phyloP scores from a whole-genome alignment of 2,797 vertebrate species.

The Molossus alvarezi region DNA sequence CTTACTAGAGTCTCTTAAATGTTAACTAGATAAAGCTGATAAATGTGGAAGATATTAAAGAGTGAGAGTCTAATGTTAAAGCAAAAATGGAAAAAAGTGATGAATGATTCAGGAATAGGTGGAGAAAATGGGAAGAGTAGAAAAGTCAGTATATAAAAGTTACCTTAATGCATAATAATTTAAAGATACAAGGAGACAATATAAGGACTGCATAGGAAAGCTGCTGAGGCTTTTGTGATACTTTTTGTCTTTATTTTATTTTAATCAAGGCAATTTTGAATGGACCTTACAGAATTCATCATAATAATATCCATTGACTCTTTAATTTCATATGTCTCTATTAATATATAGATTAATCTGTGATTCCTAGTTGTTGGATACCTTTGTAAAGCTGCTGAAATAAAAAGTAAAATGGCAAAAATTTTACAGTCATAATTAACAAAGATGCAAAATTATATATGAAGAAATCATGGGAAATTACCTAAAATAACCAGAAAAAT shows the following conservation, averaged over 20 bases:
- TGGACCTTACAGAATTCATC: not conserved
- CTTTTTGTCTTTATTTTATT: not conserved
- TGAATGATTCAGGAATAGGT: not conserved
- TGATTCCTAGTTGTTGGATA: not conserved
- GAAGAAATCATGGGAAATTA: not conserved
- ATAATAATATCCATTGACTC: not conserved
- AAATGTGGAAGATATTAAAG: not conserved
- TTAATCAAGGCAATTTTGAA: not conserved
- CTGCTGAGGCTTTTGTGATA: not conserved
- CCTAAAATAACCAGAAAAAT: conserved; percentile 29
- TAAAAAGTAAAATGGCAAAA: not conserved
- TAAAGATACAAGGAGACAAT: not conserved
- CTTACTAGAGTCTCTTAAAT: not conserved
- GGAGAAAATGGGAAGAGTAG: not conserved
- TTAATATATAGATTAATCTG: not conserved
- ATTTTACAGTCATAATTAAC: not conserved
- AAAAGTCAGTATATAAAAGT: not conserved
- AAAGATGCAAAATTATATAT: conserved; percentile 2
- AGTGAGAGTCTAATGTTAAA: not conserved
- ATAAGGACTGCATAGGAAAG: not conserved
- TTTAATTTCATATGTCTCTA: not conserved
- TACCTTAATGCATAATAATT: not conserved
- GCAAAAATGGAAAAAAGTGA: not conserved
- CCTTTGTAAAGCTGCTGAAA: not conserved
- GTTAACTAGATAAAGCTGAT: conserved; percentile 35